These are phyloP conservation scores for Cyclura pinguis DNA, from an alignment of 2,797 vertebrate genomes.

Conservation along the genomic window DNA sequence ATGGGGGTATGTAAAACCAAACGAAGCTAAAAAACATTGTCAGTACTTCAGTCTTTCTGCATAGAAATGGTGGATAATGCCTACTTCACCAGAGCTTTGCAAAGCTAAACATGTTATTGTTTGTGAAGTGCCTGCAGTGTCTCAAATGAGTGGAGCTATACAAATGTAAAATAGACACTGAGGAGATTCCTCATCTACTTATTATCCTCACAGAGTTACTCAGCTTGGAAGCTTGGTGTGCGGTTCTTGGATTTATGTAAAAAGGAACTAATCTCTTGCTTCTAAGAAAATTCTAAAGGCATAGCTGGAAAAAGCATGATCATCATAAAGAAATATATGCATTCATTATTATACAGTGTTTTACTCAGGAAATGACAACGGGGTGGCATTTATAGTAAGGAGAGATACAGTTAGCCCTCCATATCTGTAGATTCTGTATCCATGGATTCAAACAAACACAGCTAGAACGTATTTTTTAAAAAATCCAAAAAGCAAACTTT, in stretches of 20 bases:
- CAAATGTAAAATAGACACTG: slow-evolving; percentile 66
- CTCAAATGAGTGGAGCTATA: slow-evolving; percentile 56
- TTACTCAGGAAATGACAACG: no score
- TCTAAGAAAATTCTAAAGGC: not conserved
- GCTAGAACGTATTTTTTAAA: no score
- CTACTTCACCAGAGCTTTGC: slow-evolving; percentile 57
- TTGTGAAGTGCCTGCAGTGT: slow-evolving; percentile 68
- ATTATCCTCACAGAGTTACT: slow-evolving; percentile 65
- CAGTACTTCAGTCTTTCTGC: slow-evolving; percentile 56
- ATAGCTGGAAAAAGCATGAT: no score
- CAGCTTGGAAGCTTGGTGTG: not conserved
- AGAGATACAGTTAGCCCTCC: no score
- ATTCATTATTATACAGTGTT: no score
- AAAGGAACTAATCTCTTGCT: slow-evolving; percentile 45
- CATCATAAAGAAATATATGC: no score
- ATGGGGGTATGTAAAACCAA: slow-evolving; percentile 37
- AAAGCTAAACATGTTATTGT: slow-evolving; percentile 63
- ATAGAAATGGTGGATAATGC: slow-evolving; percentile 52
- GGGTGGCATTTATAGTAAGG: no score
- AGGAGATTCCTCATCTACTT: slow-evolving; percentile 41
- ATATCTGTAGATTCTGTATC: no score
- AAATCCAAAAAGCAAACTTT: no score
- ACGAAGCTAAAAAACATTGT: not conserved
- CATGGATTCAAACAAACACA: no score
- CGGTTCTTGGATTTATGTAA: slow-evolving; percentile 61